A percentile compares a stretch with the other conserved stretches of the same genome.
Conservation (phyloP, 2,888 invertebrate genomes). For the Pachycephus smyrnensis region DNA sequence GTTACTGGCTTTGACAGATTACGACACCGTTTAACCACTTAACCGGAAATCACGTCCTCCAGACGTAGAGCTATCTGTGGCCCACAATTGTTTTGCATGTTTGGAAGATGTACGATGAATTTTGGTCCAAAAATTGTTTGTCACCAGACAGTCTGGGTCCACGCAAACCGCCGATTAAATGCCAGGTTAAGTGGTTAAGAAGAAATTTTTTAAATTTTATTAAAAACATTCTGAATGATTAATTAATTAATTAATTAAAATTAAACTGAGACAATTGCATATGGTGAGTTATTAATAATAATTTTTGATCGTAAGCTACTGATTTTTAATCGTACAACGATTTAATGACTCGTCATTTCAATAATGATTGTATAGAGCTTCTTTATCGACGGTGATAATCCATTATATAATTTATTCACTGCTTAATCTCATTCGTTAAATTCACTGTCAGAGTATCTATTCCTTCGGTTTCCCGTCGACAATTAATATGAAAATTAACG, state of each 20-base stretch:
- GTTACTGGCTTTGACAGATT: not conserved
- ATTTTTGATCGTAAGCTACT: not conserved
- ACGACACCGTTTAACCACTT: not conserved
- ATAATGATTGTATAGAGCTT: not conserved
- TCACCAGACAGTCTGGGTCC: too few species aligned
- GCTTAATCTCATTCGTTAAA: not conserved
- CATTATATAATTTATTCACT: not conserved
- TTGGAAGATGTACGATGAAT: too few species aligned
- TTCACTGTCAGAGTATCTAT: not conserved
- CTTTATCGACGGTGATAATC: too few species aligned
- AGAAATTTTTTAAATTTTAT: too few species aligned
- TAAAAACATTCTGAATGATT: too few species aligned
- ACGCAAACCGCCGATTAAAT: too few species aligned
- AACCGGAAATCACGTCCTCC: not conserved
- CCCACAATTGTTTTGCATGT: not conserved
- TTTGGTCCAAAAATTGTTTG: too few species aligned
- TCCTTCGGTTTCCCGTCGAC: not conserved
- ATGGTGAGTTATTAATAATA: not conserved
- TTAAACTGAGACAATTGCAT: too few species aligned
- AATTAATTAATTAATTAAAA: too few species aligned
- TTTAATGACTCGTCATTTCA: not conserved
- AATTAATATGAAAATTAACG: not conserved
- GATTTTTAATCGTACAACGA: not conserved
- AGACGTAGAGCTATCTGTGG: not conserved
- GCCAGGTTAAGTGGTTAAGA: too few species aligned